These are phyloP conservation scores for Mesocricetus auratus DNA, from an alignment of 2,113 vertebrate species.

Conservation along the genomic window DNA sequence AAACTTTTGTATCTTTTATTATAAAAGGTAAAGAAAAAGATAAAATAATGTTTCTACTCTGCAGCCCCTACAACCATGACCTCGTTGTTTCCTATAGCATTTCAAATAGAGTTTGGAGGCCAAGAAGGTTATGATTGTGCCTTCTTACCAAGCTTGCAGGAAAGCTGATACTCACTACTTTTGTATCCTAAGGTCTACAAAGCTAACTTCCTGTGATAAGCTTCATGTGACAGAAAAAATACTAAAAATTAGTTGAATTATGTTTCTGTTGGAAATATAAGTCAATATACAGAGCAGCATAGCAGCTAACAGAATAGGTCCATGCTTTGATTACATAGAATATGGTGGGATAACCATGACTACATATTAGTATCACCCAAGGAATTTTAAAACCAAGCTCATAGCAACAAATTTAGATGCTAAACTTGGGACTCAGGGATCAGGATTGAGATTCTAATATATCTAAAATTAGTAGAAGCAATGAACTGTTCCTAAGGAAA, in stretches of 20 bases:
- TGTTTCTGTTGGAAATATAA: constrained; percentile 44
- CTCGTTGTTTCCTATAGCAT: constrained; percentile 44
- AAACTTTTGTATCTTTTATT: neutral
- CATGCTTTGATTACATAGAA: constrained; percentile 8
- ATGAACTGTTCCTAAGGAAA: neutral
- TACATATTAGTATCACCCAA: constrained; percentile 1
- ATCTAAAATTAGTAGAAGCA: neutral
- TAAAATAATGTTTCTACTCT: neutral
- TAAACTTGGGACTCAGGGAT: neutral
- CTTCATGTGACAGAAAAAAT: constrained; percentile 4
- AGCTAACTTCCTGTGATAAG: constrained; percentile 42
- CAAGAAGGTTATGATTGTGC: constrained; percentile 45
- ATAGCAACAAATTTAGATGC: constrained; percentile 22
- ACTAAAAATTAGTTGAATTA: constrained; percentile 26
- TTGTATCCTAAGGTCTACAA: constrained; percentile 57
- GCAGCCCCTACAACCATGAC: neutral
- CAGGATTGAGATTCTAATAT: constrained; percentile 15
- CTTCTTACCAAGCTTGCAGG: constrained; percentile 49
- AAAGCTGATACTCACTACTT: constrained; percentile 61
- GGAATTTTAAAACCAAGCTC: neutral
- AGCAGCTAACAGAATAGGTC: neutral
- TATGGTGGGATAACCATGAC: neutral
- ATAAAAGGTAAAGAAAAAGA: constrained; percentile 27
- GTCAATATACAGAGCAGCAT: constrained; percentile 11
- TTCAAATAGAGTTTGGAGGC: constrained; percentile 49